phyloP scores from a whole-genome alignment of 2,888 invertebrate genomes.

The Aphelenchoides bicaudatus region DNA sequence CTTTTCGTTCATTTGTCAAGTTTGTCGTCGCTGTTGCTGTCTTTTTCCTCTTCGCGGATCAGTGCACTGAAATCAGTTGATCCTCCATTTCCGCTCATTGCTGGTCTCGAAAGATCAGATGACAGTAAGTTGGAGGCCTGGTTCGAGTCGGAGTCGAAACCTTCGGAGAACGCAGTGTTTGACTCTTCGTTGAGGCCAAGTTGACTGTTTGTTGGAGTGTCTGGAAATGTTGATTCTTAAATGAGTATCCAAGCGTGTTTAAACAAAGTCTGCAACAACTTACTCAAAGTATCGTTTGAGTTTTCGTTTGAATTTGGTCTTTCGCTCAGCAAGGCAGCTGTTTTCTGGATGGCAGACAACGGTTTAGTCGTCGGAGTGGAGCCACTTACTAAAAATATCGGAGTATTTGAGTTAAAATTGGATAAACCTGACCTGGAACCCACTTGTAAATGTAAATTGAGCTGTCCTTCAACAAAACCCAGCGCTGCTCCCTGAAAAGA shows the following conservation, averaged over 20 bases:
- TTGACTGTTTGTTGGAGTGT: constrained; percentile 16
- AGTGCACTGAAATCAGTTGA: constrained; percentile 55
- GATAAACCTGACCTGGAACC: constrained; percentile 78
- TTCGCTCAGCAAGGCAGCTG: constrained; percentile 35
- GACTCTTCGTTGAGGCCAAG: constrained; percentile 50
- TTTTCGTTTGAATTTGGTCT: constrained; percentile 42
- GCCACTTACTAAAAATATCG: constrained; percentile 40
- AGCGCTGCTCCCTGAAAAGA: constrained; percentile 95
- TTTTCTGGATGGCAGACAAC: constrained; percentile 29
- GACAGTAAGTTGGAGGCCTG: constrained; percentile 38
- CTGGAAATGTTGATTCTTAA: constrained; percentile 16
- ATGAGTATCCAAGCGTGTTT: too few relatives aligned
- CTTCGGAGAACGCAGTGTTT: constrained; percentile 56
- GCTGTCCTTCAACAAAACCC: constrained; percentile 95
- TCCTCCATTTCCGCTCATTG: constrained; percentile 19
- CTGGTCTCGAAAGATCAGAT: constrained; percentile 4
- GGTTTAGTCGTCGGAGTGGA: constrained; percentile 25
- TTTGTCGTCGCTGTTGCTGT: too few relatives aligned
- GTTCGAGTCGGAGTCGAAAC: constrained; percentile 56
- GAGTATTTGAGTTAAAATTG: neutral
- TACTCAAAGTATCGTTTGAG: constrained; percentile 49
- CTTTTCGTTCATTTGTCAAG: constrained; percentile 3
- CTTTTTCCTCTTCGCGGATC: constrained; percentile 51
- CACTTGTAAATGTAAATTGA: constrained; percentile 98
- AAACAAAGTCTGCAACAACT: constrained; percentile 16